phyloP scores from a whole-genome alignment of 2,113 vertebrate species.

The Dolichallabes microphthalmus region DNA sequence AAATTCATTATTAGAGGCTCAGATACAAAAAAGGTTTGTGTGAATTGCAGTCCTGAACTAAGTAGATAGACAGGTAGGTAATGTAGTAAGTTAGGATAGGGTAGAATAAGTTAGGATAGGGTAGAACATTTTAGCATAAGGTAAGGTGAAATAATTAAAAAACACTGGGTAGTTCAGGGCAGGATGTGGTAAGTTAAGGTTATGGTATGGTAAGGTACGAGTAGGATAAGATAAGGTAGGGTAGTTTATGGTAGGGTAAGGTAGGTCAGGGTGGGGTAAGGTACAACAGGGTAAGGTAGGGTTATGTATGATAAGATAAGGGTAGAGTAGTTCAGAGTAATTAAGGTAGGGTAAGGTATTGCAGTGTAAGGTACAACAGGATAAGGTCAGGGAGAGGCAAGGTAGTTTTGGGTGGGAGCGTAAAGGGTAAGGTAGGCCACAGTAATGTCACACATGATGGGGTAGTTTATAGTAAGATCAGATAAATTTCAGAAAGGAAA shows the following conservation, averaged over 20 bases:
- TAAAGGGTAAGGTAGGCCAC: not conserved
- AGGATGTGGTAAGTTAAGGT: too few species aligned
- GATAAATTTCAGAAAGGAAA: not conserved
- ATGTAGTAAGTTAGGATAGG: too few species aligned
- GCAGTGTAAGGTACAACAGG: not conserved
- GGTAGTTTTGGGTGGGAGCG: not conserved
- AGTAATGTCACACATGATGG: not conserved
- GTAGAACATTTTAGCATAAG: too few species aligned
- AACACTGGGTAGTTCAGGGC: too few species aligned
- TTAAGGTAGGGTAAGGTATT: not conserved
- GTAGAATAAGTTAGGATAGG: too few species aligned
- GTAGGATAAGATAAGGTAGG: not conserved
- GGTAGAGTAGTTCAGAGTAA: not conserved
- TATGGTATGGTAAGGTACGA: too few species aligned
- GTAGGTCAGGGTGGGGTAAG: not conserved
- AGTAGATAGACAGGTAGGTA: too few species aligned
- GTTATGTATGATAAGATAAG: not conserved
- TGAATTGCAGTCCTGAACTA: too few species aligned
- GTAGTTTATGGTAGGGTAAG: not conserved
- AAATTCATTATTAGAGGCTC: too few species aligned
- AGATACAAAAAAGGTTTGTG: too few species aligned
- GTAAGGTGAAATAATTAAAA: too few species aligned
- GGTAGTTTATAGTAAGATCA: not conserved
- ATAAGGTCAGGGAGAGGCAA: not conserved
- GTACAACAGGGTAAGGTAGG: not conserved